Conservation (phyloP, 2,888 invertebrate species). For the Scrobipalpa atriplicella region DNA sequence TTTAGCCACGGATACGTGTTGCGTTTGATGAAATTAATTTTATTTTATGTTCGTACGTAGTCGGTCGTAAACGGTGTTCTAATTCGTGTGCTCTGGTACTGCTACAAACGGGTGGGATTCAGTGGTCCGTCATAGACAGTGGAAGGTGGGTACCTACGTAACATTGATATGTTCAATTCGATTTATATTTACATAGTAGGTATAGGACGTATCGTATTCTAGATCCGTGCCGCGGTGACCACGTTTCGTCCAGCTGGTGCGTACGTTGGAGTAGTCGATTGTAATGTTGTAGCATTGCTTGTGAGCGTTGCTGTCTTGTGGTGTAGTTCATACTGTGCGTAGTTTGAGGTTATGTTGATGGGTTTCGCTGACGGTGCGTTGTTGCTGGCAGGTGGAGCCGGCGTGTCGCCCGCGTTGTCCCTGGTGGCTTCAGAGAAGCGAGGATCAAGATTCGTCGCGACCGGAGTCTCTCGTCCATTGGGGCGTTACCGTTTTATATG, state of each 20-base stretch:
- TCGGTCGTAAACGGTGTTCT: conserved; percentile 54
- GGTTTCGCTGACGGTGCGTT: conserved; percentile 45
- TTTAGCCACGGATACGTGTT: conserved; percentile 70
- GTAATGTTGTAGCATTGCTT: conserved; percentile 50
- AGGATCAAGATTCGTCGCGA: conserved; percentile 79
- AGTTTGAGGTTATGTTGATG: conserved; percentile 42
- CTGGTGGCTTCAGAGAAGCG: conserved; percentile 66
- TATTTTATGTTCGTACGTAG: conserved; percentile 67
- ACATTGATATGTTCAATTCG: conserved; percentile 69
- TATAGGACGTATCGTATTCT: conserved; percentile 50
- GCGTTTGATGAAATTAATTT: conserved; percentile 66
- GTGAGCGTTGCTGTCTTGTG: too few relatives aligned
- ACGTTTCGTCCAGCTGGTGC: conserved; percentile 82
- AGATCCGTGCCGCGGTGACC: conserved; percentile 67
- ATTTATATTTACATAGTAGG: conserved; percentile 64
- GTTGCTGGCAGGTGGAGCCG: conserved; percentile 73
- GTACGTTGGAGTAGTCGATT: conserved; percentile 67
- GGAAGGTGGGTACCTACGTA: conserved; percentile 67
- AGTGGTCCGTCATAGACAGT: conserved; percentile 73
- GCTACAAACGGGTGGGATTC: conserved; percentile 54
- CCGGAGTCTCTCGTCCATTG: conserved; percentile 88
- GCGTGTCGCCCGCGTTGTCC: conserved; percentile 67
- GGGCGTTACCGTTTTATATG: conserved; percentile 97
- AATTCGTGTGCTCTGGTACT: conserved; percentile 52
- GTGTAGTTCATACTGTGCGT: conserved; percentile 38